Evolutionary conservation across 2,113 vertebrate genomes (phyloP).

Genomic region (Microcebus griseorufus): DNA sequence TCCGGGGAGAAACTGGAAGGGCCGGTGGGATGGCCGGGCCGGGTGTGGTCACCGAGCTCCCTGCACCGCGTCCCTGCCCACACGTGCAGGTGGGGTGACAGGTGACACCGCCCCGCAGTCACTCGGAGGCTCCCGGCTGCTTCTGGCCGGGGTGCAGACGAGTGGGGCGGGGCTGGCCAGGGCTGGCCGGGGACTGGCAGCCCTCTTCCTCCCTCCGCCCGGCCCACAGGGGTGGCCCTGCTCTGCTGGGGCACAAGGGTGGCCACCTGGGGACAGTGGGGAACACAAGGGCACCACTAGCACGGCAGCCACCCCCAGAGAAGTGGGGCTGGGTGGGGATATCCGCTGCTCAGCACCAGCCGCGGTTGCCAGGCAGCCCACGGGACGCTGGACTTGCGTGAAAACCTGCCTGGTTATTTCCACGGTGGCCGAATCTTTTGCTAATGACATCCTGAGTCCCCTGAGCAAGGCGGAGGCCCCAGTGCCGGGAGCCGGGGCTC

Average conservation of each 20-base stretch:
- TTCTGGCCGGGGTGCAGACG: background rate
- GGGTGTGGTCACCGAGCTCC: background rate
- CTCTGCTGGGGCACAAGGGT: too few relatives aligned
- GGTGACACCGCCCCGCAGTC: background rate
- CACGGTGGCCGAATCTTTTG: background rate
- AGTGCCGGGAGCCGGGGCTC: too few relatives aligned
- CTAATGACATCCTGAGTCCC: too few relatives aligned
- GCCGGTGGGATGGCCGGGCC: background rate
- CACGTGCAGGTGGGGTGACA: background rate
- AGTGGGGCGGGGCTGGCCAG: accelerated
- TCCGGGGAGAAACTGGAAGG: background rate
- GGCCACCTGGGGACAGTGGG: background rate
- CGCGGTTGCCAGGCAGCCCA: background rate
- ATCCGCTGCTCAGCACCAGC: background rate
- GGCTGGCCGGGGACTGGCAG: background rate
- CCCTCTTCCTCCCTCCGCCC: too few relatives aligned
- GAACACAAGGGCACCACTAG: background rate
- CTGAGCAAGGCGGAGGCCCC: background rate
- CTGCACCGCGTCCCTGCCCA: background rate
- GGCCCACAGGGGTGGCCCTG: too few relatives aligned
- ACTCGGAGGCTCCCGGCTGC: background rate
- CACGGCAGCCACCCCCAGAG: background rate
- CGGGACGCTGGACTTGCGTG: too few relatives aligned
- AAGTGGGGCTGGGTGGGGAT: background rate
- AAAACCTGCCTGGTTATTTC: background rate